phyloP scores from a whole-genome alignment of 2,797 vertebrate species.

The Paramormyrops hopkinsi region DNA sequence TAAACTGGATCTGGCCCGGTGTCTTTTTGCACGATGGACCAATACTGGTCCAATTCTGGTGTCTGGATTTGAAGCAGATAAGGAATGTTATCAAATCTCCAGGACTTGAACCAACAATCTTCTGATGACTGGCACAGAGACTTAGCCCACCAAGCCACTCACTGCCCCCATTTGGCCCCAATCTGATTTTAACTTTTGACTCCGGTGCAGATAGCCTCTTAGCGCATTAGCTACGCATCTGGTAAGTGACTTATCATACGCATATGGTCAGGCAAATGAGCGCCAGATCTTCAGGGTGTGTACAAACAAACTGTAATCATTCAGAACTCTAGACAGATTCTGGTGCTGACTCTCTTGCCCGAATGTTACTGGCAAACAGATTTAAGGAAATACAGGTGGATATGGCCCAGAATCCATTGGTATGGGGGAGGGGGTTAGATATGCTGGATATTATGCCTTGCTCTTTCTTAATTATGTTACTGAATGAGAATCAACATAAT shows the following conservation, averaged over 20 bases:
- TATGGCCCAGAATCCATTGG: background rate
- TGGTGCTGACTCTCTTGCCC: background rate
- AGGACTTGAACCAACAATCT: background rate
- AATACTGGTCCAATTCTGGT: background rate
- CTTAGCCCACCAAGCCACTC: background rate
- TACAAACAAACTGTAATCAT: background rate
- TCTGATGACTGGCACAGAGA: background rate
- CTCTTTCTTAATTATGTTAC: background rate
- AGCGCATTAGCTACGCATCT: background rate
- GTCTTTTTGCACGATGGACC: background rate
- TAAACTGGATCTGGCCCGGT: background rate
- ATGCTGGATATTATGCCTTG: background rate
- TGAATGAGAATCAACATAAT: background rate
- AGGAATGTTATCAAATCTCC: background rate
- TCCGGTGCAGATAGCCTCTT: background rate
- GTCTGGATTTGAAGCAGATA: background rate
- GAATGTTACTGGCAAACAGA: background rate
- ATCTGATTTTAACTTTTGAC: background rate
- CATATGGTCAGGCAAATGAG: background rate
- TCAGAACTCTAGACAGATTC: background rate
- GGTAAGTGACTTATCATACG: background rate
- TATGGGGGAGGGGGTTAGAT: background rate
- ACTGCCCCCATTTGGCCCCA: background rate
- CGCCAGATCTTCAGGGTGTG: background rate
- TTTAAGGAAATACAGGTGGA: background rate